phyloP scores from a whole-genome alignment of 2,797 vertebrate genomes.

The Dendrocincla tyrannina region DNA sequence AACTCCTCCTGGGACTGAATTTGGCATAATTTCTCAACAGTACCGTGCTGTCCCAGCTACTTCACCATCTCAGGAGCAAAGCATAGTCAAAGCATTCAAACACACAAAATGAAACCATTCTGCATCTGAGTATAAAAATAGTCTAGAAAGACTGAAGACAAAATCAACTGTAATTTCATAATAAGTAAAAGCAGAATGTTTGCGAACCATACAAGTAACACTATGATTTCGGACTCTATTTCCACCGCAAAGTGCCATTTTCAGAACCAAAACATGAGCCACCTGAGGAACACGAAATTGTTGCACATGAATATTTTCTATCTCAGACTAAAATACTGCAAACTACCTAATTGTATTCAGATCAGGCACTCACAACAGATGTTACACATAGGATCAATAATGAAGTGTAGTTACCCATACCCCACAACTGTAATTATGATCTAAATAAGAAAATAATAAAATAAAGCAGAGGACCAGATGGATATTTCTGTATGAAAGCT shows the following conservation, averaged over 20 bases:
- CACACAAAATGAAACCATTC: background rate
- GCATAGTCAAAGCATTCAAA: background rate
- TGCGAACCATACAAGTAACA: background rate
- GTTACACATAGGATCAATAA: constrained; percentile 30
- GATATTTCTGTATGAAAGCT: background rate
- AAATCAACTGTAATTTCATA: background rate
- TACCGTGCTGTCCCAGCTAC: background rate
- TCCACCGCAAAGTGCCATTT: background rate
- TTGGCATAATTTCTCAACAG: background rate
- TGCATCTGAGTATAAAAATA: background rate
- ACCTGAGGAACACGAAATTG: background rate
- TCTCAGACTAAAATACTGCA: background rate
- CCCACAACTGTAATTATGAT: constrained; percentile 24
- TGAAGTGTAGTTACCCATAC: background rate
- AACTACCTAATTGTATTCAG: constrained; percentile 2
- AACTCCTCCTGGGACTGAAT: background rate
- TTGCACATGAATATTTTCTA: background rate
- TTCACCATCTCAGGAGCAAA: background rate
- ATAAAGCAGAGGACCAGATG: constrained; percentile 12
- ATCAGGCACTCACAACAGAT: constrained; percentile 28
- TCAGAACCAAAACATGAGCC: background rate
- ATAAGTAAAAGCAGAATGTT: background rate
- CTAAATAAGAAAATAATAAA: constrained; percentile 40
- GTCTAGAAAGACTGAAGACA: background rate
- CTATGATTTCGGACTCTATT: constrained; percentile 3